Base-by-base conservation (phyloP, 1,140 invertebrate species). In the Apis dorsata region DNA sequence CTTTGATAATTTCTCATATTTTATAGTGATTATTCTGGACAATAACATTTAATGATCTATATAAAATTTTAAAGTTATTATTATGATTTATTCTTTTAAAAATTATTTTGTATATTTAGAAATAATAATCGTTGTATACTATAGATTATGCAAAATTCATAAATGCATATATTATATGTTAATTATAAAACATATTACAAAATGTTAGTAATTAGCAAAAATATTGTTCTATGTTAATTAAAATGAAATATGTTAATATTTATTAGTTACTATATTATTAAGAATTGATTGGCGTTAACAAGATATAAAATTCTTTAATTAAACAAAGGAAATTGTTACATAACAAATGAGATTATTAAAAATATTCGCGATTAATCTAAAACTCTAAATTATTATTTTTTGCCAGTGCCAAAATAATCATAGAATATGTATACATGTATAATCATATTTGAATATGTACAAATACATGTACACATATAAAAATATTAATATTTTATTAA, bases 71-170 rank as follows among this genome's bases (percentile, higher is more conserved):
- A 34, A 85, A 88, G 75, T 88, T 87, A 85, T 76, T 79, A 62
- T 68, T 88, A 55, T 66, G 79, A 53, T 87, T 49, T 88, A 88
- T 85, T 88, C 86, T 88, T 85, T 87, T 80, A 85, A 87, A 87
- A 59, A 62, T 85, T 59, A 79, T 88, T 88, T 88, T 88, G 44
- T 88, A 88, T 73, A 76, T 75, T 57, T 88, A 88, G 71, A 66
- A 44, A 34, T 88, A 88, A 85, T 83, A 60, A 82, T 34, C 76
- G 44, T 71, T 85, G 65, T 83, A 75, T 28, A 79, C 51, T 53
- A 66, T 34, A 62, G 51, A 79, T 11, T 76, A 73, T 77, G 68
- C 57, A 74, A 70, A 69, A 72, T 49, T 71, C 65, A 44, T 19
- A n/a, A 60, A 17, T 63, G 70, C n/a, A 77, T 81, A 81, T 63